phyloP scores from a whole-genome alignment of 2,797 vertebrate species.

The Hippoglossus hippoglossus region DNA sequence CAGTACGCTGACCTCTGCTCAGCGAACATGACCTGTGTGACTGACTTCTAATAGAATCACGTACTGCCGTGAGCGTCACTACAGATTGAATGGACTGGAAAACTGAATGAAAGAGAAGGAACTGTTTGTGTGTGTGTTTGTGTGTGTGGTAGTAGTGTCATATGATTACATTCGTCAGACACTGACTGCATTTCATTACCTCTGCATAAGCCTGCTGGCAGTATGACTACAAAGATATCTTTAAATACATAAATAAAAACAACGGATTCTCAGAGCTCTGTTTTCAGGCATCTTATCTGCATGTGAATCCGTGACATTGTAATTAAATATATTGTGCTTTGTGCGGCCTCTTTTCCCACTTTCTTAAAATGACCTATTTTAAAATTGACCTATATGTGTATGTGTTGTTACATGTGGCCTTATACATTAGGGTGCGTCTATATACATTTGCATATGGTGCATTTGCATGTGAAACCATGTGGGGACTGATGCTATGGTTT shows the following conservation, averaged over 20 bases:
- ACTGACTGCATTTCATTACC: not conserved
- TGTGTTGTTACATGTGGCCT: constrained; percentile 18
- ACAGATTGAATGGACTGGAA: not conserved
- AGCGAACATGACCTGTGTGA: constrained; percentile 21
- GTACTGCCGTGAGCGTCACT: not conserved
- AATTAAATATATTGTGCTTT: too few relatives aligned
- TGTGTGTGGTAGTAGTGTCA: constrained; percentile 6
- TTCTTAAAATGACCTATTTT: constrained; percentile 1
- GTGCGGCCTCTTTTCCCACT: too few relatives aligned
- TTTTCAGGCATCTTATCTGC: not conserved
- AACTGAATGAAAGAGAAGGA: constrained; percentile 3
- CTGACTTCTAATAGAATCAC: constrained; percentile 2
- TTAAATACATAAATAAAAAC: not conserved
- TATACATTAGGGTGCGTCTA: not conserved
- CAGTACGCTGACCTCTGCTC: constrained; percentile 6
- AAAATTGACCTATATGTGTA: not conserved
- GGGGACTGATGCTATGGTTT: constrained; percentile 48
- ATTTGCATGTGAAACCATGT: constrained; percentile 60
- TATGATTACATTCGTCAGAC: constrained; percentile 20
- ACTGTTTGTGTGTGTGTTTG: not conserved
- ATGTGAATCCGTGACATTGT: too few relatives aligned
- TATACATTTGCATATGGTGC: constrained; percentile 9
- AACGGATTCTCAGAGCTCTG: too few relatives aligned
- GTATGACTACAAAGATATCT: not conserved
- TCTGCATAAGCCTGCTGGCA: not conserved